Evolutionary conservation across 2,888 invertebrate genomes (phyloP), one percentile per base, ranked within the genome.

Genomic region (Spodoptera picta): DNA sequence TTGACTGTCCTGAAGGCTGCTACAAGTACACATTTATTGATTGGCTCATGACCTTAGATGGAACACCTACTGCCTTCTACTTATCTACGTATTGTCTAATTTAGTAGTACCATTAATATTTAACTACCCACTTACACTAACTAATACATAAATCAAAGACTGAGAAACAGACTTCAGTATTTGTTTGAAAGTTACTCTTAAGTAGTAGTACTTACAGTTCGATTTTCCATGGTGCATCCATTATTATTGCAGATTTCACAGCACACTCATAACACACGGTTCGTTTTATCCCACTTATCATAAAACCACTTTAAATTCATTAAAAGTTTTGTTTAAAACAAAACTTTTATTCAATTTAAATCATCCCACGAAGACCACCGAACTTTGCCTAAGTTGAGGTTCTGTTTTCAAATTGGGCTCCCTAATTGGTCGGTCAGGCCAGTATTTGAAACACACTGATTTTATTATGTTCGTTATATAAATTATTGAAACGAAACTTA

Each of bases 201-300:
- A 12, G 5, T 11, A 19, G 4, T 27, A 12, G 2, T 10, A 55
- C 61, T 55, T 12, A 65, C 48, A 42, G 31, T 58, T 65, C 61
- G 53, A 46, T n/a, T 55, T 5, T 75, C 75, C 75, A 75, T 75
- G 52, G 62, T 59, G 27, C n/a, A 68, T 71, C 75, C 75, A 77
- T 75, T 42, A 59, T 75, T 55, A 47, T 4, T 11, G 24, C 41
- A n/a, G 27, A 31, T 58, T 59, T 56, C 64, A 66, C 50, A 52
- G 46, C 11, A 12, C 55, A 51, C 52, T 47, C 58, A 58, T 58
- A 42, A 52, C 60, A 56, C 31, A 60, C n/a, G n/a, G 23, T 44
- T 50, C 52, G 27, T 47, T 52, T 44, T 60, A 47, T 42, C 7
- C 11, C 46, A 65, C 42, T 66, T 54, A 53, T 31, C 45, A 51